Evolutionary conservation across 2,888 invertebrate species (phyloP), one percentile per base, ranked within the genome.

Genomic region (Sarcophaga caerulescens): DNA sequence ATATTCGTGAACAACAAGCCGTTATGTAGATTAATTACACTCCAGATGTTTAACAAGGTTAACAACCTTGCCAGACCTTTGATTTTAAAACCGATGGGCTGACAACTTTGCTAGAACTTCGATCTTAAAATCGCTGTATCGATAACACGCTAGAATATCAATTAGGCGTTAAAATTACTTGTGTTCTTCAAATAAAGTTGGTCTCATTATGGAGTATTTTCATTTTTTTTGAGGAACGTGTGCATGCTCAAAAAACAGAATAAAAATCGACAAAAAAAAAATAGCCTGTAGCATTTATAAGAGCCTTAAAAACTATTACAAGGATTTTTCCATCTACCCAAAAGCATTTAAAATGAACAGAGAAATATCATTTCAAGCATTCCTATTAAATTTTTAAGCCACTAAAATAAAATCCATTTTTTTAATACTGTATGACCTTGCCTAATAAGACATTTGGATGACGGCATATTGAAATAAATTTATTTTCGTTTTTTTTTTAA

Each of bases 251-350:
- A n/a, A 65, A 65, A 70, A 25, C 52, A 5, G 25, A 60, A 74
- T 66, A 52, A 19, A 44, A 25, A 44, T 57, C 6, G 3, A n/a
- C n/a, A n/a, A n/a, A 57, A 47, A 25, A 17, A 70, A 76, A 65
- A 17, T 23, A 59, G 76, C 25, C 59, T 71, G 25, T 66, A 59
- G 81, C 75, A 59, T 70, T 59, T 76, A 60, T 35, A 21, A 60
- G 44, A 75, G 52, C 17, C 52, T 35, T 35, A 35, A 52, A 23
- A 80, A 75, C 65, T 76, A 76, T 71, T 59, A 60, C 66, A 77
- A 77, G 60, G 70, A 82, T 47, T 65, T 71, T 76, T 21, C 65
- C 44, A 47, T 47, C 17, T 6, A 47, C 11, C n/a, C 62, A 35
- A 68, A 57, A 25, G n/a, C 21, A 63, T 25, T 17, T 47, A 3